A percentile compares a stretch with the other conserved stretches of the same genome.
phyloP scores from a whole-genome alignment of 2,113 vertebrate genomes.

The Protomyctophum bolini region DNA sequence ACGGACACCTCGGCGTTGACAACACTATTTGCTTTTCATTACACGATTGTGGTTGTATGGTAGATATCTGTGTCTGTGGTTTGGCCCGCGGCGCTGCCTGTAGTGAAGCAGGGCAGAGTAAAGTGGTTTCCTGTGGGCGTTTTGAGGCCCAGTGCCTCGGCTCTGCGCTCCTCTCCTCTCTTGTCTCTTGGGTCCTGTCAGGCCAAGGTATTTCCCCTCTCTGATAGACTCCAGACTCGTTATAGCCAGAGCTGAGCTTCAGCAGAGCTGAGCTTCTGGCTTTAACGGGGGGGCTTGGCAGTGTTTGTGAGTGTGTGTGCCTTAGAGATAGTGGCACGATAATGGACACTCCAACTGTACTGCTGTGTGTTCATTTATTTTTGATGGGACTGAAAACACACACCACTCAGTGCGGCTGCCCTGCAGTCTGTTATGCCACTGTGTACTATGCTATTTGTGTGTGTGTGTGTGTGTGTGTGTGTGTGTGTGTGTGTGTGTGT shows the following conservation, averaged over 20 bases:
- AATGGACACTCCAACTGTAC: too few relatives aligned
- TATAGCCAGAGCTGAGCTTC: conserved; percentile 42
- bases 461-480: too few relatives aligned
- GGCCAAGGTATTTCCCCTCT: conserved; percentile 63
- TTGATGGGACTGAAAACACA: background rate
- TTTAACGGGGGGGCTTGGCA: conserved; percentile 3
- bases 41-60: conserved; percentile 42
- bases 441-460: too few relatives aligned
- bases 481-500: too few relatives aligned
- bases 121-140: conserved; percentile 63
- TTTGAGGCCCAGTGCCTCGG: conserved; percentile 22
- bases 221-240: conserved; percentile 63
- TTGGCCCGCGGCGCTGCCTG: conserved; percentile 23
- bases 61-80: conserved; percentile 58
- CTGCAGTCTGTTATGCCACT: too few relatives aligned
- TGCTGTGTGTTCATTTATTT: background rate
- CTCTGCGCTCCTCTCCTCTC: conserved; percentile 19
- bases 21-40: conserved; percentile 22
- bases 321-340: too few relatives aligned
- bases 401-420: background rate
- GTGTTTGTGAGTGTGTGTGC: background rate
- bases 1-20: conserved; percentile 27
- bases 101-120: conserved; percentile 37
- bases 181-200: conserved; percentile 64
- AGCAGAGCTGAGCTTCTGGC: conserved; percentile 40